Evolutionary conservation across 2,797 vertebrate species (phyloP).

Genomic region (Oophaga sylvatica): DNA sequence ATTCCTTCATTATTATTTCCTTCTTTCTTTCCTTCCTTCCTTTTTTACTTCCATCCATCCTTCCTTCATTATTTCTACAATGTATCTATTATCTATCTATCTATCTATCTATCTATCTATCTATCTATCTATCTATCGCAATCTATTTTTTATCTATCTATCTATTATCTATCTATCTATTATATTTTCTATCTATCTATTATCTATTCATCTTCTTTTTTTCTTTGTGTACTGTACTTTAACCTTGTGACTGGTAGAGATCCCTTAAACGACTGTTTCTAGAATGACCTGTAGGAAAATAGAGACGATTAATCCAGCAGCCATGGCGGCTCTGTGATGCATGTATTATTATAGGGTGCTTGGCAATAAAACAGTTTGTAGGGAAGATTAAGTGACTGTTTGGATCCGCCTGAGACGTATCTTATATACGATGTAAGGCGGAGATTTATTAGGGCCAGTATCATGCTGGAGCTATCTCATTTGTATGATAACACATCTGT

Average conservation of each 20-base stretch:
- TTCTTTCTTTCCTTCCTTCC: not conserved
- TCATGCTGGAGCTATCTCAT: constrained; percentile 81
- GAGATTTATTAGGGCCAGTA: constrained; percentile 78
- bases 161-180: not conserved
- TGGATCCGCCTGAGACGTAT: constrained; percentile 81
- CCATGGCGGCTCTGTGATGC: constrained; percentile 77
- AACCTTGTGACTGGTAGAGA: constrained; percentile 73
- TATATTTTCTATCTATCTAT: not conserved
- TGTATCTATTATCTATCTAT: not conserved
- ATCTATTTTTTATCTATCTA: not conserved
- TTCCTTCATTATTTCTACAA: not conserved
- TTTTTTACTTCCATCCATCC: not conserved
- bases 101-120: not conserved
- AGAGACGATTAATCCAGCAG: constrained; percentile 76
- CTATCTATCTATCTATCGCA: not conserved
- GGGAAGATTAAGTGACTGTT: constrained; percentile 81
- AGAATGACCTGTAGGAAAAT: constrained; percentile 72
- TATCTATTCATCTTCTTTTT: not conserved
- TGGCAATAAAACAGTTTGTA: constrained; percentile 84
- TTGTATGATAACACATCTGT: constrained; percentile 85
- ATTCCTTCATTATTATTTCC: not conserved
- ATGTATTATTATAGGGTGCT: constrained; percentile 78
- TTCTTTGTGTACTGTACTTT: constrained; percentile 27
- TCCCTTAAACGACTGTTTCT: constrained; percentile 76
- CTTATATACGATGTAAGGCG: constrained; percentile 81